Base-by-base conservation (phyloP, 2,888 invertebrate genomes). In the Dermolepida albohirtum region DNA sequence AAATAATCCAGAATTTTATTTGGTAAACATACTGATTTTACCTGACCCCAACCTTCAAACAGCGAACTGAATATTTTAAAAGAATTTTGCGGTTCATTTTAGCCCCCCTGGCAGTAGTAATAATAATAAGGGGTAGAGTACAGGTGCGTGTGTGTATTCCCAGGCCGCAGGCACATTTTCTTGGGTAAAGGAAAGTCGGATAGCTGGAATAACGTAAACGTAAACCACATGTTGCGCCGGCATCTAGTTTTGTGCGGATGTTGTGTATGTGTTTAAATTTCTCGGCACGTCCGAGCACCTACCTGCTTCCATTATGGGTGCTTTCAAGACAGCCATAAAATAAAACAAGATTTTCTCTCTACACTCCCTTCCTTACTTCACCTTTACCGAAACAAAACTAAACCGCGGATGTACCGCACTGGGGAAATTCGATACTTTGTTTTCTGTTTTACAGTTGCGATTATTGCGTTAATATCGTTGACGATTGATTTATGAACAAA, bases 181-280 rank as follows among this genome's bases (percentile, higher is more conserved):
- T 47, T 47, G 47, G 47, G 47, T 39, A 16, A 47, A 62, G 39
- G 47, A 62, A 62, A 47, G 16, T 29, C 59, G 47, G 22, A 47
- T 44, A 27, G 34, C 65, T 34, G 49, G 64, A 39, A 54, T 44
- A 44, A 70, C 70, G 71, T 67, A 74, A 74, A 72, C 69, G 72
- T 72, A 73, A 72, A 74, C 74, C 74, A 74, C 74, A 69, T 74
- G 74, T 74, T 74, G 74, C 72, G 71, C 71, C 62, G 43, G 59
- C 65, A 54, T 52, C 47, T 29, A 62, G 59, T 47, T 62, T 62
- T 62, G 59, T 62, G 59, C 41, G 27, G 44, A 22, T 44, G 57
- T 62, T 62, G 44, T 65, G 63, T 66, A 65, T 59, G 68, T 69
- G 70, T 72, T 73, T 74, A 70, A 70, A 72, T 74, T 74, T 73